These are phyloP conservation scores for pig (Sus scrofa) DNA, from an alignment of 2,113 vertebrate species.

Conservation along the genomic window T2T-Sscrofa CM000813.6:128130501-128131000, in stretches of 20 bases:
- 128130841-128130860: background rate
- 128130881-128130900: background rate
- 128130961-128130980: background rate
- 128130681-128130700: background rate
- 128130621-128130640: background rate
- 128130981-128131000: background rate
- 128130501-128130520: background rate
- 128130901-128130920: background rate
- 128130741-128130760: background rate
- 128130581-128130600: background rate
- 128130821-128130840: background rate
- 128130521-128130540: background rate
- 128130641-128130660: background rate
- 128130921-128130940: constrained; percentile 40
- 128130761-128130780: background rate
- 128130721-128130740: background rate
- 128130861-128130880: background rate
- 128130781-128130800: background rate
- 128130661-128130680: background rate
- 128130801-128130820: background rate
- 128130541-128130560: background rate
- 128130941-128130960: background rate
- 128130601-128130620: background rate
- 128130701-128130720: too few species aligned
- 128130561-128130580: background rate